Percentiles rank a stretch among this genome's conserved stretches.
These are phyloP conservation scores for Paramuricea clavata DNA, from an alignment of 92 coral and sea anemone species.

Conservation along the genomic window DNA sequence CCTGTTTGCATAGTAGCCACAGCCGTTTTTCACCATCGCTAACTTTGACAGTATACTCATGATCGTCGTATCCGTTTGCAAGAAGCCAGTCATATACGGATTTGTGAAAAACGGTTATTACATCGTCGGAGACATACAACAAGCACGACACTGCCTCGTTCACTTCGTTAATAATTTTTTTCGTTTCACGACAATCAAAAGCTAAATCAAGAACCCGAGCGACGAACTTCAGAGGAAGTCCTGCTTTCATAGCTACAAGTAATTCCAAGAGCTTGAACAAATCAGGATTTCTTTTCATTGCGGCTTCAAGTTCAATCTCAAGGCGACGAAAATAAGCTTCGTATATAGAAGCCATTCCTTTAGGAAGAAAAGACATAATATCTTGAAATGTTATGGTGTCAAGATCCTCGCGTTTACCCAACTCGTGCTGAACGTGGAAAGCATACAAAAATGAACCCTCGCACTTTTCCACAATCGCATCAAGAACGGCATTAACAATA, in stretches of 20 bases:
- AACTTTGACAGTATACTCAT: not conserved
- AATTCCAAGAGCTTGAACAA: not conserved
- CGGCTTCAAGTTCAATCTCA: not conserved
- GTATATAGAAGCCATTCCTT: not conserved
- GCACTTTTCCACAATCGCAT: not conserved
- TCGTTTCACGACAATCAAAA: constrained; percentile 1
- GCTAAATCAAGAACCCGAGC: not conserved
- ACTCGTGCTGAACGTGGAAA: not conserved
- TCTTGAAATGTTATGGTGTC: not conserved
- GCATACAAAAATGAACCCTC: not conserved
- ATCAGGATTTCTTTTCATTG: not conserved
- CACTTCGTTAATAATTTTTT: not conserved
- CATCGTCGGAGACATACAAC: not conserved
- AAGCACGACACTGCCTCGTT: not conserved
- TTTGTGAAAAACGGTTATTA: not conserved
- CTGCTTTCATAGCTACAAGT: not conserved
- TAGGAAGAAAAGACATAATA: not conserved
- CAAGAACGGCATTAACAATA: too few relatives aligned
- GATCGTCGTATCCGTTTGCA: not conserved
- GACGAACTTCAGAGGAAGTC: not conserved
- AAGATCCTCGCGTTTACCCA: not conserved
- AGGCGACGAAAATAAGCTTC: not conserved
- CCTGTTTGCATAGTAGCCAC: not conserved
- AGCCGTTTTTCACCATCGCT: not conserved
- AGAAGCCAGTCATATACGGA: not conserved